Evolutionary conservation across 2,113 vertebrate genomes (phyloP).

Genomic region (Salminus brasiliensis): DNA sequence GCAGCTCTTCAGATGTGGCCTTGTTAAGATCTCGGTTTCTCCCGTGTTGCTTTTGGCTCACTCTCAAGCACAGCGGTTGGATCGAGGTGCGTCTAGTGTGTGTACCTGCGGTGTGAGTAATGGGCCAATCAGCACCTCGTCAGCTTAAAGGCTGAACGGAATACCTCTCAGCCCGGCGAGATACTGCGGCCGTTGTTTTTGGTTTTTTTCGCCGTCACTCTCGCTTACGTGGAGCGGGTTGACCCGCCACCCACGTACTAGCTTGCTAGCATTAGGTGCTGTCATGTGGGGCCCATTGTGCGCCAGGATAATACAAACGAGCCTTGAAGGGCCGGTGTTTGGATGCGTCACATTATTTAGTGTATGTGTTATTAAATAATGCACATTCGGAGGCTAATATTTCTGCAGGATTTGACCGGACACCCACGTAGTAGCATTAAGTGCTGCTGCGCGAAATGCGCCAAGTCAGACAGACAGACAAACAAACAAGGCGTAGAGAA

Average conservation of each 20-base stretch:
- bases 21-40: conserved; percentile 35
- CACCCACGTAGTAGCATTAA: background rate
- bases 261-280: no score
- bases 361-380: background rate
- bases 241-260: conserved; percentile 63
- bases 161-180: conserved; percentile 32
- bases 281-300: background rate
- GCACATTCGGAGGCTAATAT: background rate
- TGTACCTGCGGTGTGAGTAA: conserved; percentile 65
- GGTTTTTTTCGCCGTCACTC: conserved; percentile 33
- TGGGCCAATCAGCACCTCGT: conserved; percentile 64
- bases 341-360: background rate
- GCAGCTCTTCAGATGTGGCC: conserved; percentile 35
- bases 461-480: no score
- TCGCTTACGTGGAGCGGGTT: conserved; percentile 43
- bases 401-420: background rate
- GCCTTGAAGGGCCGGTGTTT: background rate
- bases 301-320: background rate
- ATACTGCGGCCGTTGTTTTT: conserved; percentile 67
- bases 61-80: background rate
- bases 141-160: conserved; percentile 52
- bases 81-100: conserved; percentile 18
- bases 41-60: conserved; percentile 53
- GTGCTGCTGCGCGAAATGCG: no score
- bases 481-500: no score